phyloP scores from a whole-genome alignment of 2,888 invertebrate genomes.

The Corythucha ciliata region DNA sequence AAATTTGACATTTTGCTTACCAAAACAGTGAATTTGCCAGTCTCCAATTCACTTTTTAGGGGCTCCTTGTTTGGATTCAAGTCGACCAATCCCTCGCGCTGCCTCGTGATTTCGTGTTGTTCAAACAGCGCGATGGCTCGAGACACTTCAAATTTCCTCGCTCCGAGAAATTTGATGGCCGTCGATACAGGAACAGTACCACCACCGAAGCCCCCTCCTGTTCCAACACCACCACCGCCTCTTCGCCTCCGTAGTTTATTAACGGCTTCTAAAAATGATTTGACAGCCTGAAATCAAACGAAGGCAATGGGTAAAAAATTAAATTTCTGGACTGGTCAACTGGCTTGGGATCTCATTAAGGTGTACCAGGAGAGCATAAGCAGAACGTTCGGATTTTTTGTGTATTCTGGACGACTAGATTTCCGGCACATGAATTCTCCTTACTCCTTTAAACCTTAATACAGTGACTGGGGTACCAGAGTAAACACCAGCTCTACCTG shows the following conservation, averaged over 20 bases:
- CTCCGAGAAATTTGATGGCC: conserved; percentile 86
- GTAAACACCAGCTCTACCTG: background rate
- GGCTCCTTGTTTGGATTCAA: conserved; percentile 78
- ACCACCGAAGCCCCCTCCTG: conserved; percentile 49
- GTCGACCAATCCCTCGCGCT: conserved; percentile 72
- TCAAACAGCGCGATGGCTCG: conserved; percentile 85
- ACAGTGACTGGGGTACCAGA: background rate
- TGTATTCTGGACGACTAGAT: no score
- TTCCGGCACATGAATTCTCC: no score
- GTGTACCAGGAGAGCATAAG: no score
- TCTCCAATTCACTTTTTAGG: conserved; percentile 73
- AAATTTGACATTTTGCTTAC: conserved; percentile 52
- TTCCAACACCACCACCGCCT: conserved; percentile 41
- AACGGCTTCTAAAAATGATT: conserved; percentile 59
- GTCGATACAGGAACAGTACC: conserved; percentile 67
- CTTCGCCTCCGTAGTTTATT: conserved; percentile 45
- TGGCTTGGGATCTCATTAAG: no score
- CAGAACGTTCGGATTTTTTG: no score
- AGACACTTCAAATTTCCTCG: conserved; percentile 87
- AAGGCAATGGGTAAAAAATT: no score
- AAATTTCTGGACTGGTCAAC: conserved; percentile 1
- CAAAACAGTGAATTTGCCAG: conserved; percentile 93
- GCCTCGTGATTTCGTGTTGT: conserved; percentile 82
- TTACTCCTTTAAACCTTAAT: no score
- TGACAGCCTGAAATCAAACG: conserved; percentile 70